These are phyloP conservation scores for Amphiura filiformis DNA, from an alignment of 35 echinoderm and acorn worm species.

Conservation along the genomic window DNA sequence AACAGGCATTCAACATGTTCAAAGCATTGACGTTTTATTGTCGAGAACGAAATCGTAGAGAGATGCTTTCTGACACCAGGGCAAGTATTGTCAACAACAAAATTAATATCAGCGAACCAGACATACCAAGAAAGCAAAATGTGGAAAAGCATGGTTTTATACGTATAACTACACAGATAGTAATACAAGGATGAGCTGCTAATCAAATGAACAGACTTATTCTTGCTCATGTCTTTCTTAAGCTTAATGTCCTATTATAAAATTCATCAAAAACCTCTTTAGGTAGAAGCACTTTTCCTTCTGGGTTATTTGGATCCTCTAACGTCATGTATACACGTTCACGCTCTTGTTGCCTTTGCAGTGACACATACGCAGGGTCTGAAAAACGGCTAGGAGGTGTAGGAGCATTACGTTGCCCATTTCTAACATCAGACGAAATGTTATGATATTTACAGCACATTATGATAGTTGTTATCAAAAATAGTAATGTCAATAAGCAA, in stretches of 20 bases:
- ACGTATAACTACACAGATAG: no score
- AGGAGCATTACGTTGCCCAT: background rate
- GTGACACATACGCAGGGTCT: background rate
- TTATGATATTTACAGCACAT: background rate
- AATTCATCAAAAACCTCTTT: slow-evolving; percentile 9
- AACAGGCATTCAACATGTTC: no score
- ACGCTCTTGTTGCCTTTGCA: background rate
- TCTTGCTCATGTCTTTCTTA: background rate
- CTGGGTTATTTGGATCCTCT: slow-evolving; percentile 1
- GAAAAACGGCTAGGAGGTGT: background rate
- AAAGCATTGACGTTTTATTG: no score
- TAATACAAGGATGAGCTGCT: no score
- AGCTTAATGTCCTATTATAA: background rate
- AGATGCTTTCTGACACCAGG: no score
- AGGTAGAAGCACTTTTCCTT: background rate
- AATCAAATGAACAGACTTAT: no score
- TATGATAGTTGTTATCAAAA: background rate
- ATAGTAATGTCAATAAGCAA: background rate
- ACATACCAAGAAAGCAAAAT: no score
- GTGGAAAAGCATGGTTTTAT: no score
- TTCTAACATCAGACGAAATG: background rate
- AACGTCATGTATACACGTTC: background rate
- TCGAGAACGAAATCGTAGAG: no score
- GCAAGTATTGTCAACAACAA: no score
- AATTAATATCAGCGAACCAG: no score